Evolutionary conservation across 1,140 invertebrate genomes (phyloP), one percentile per base, ranked within the genome.

Genomic region (Coboldia fuscipes): DNA sequence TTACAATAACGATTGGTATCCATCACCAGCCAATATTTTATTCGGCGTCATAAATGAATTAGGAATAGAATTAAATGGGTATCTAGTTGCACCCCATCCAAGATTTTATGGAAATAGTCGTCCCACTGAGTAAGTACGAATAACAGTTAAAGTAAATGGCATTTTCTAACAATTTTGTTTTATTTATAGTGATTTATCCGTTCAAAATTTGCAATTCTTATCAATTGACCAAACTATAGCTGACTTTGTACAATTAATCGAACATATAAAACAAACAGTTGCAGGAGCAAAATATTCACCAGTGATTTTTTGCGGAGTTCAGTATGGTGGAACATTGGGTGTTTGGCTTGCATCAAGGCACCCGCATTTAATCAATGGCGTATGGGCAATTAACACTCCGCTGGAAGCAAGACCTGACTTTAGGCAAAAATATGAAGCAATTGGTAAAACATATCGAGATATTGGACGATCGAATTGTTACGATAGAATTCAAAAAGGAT

Each of bases 171-270:
- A 29, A 29, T 29, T 29, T 29, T 6, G 14, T 29, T 7, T 8
- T 13, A 7, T 23, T 12, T 6, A 7, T 7, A 31, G 67, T 3
- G 57, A 70, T 42, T 49, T 61, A 22, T 59, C 56, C 27, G 52
- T 60, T 14, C 56, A 66, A 23, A 76, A 70, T 42, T 46, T 80
- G 15, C 48, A 60, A 38, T 77, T 66, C 48, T 51, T 83, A 27
- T 70, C 53, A 43, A 67, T 71, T 13, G 66, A 68, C 36, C 77
- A 82, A 54, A 73, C 75, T 7, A 50, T 82, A 12, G 74, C 70
- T 18, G 78, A 82, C 53, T 45, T 75, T 28, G 75, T 72, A 3
- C 55, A 66, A 40, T 75, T 82, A 32, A 68, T 78, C 23, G 45
- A 56, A 35, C 20, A n/a, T 9, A 16, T 34, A 14, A 26, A 14